These are phyloP conservation scores for Decapterus maruadsi DNA, from an alignment of 2,797 vertebrate genomes.

Conservation along the genomic window DNA sequence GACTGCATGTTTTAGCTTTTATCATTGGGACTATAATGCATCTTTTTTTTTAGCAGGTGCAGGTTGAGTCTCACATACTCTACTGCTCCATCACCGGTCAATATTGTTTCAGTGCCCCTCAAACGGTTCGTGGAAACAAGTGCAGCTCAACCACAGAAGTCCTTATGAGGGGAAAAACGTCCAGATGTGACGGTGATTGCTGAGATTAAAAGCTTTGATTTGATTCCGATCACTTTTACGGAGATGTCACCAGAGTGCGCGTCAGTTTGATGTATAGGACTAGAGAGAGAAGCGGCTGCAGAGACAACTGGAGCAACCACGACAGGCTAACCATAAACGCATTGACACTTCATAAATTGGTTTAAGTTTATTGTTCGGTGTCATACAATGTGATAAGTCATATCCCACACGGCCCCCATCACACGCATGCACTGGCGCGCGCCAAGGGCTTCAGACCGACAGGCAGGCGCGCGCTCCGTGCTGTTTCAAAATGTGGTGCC, in stretches of 20 bases:
- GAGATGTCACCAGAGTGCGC: conserved; percentile 76
- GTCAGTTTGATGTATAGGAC: conserved; percentile 78
- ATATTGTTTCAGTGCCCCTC: not conserved
- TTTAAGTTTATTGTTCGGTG: conserved; percentile 85
- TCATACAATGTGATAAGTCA: conserved; percentile 84
- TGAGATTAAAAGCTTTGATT: conserved; percentile 84
- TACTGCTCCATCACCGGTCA: conserved; percentile 7
- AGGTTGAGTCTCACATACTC: not conserved
- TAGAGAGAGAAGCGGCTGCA: conserved; percentile 57
- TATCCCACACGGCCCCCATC: conserved; percentile 70
- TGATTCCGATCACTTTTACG: conserved; percentile 82
- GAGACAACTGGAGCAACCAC: conserved; percentile 58
- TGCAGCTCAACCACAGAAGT: conserved; percentile 58
- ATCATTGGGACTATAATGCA: not conserved
- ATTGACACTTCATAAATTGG: conserved; percentile 83
- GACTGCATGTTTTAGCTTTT: not conserved
- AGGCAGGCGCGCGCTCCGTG: conserved; percentile 24
- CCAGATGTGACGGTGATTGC: conserved; percentile 82
- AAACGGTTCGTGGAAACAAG: conserved; percentile 20
- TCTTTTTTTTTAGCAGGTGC: not conserved
- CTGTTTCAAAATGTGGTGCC: conserved; percentile 21
- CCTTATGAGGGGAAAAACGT: conserved; percentile 71
- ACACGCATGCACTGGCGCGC: conserved; percentile 22
- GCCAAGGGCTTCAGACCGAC: conserved; percentile 15
- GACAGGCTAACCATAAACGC: conserved; percentile 80